phyloP scores from a whole-genome alignment of 2,113 vertebrate species.

The Brachirus orientalis region DNA sequence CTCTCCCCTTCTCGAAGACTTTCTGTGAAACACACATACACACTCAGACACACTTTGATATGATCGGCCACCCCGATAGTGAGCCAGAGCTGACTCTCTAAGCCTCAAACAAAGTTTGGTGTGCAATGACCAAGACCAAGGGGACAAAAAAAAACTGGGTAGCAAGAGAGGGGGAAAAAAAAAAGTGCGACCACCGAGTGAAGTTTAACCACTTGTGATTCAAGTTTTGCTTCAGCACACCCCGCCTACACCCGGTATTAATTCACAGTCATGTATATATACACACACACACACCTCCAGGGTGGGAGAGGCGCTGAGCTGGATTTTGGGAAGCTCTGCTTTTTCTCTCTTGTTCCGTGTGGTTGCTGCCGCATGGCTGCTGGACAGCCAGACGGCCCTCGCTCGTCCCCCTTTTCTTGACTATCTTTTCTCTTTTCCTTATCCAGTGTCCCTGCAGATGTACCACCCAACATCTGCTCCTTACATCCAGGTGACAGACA shows the following conservation, averaged over 20 bases:
- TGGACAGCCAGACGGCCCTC: conserved; percentile 51
- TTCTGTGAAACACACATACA: conserved; percentile 30
- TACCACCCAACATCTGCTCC: conserved; percentile 48
- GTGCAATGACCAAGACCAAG: conserved; percentile 74
- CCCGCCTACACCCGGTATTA: conserved; percentile 72
- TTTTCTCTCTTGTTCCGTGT: conserved; percentile 74
- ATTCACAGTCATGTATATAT: conserved; percentile 54
- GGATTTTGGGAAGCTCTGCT: conserved; percentile 70
- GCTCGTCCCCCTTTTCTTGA: conserved; percentile 60
- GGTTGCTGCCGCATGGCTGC: conserved; percentile 68
- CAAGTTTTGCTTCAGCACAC: conserved; percentile 81
- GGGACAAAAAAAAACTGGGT: conserved; percentile 54
- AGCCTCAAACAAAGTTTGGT: conserved; percentile 82
- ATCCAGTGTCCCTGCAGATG: conserved; percentile 51
- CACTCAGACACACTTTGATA: conserved; percentile 40
- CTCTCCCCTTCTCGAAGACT: conserved; percentile 35
- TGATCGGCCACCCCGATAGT: conserved; percentile 73
- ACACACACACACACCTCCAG: conserved; percentile 37
- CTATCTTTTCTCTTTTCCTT: conserved; percentile 62
- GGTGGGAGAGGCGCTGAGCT: conserved; percentile 64
- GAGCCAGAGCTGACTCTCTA: conserved; percentile 65
- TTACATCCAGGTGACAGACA: conserved; percentile 61
- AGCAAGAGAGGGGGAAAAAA: conserved; percentile 38
- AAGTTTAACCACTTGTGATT: conserved; percentile 77
- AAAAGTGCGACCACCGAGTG: conserved; percentile 72